Conservation (phyloP, 2,888 invertebrate genomes). For the Agrenia bidenticulata region DNA sequence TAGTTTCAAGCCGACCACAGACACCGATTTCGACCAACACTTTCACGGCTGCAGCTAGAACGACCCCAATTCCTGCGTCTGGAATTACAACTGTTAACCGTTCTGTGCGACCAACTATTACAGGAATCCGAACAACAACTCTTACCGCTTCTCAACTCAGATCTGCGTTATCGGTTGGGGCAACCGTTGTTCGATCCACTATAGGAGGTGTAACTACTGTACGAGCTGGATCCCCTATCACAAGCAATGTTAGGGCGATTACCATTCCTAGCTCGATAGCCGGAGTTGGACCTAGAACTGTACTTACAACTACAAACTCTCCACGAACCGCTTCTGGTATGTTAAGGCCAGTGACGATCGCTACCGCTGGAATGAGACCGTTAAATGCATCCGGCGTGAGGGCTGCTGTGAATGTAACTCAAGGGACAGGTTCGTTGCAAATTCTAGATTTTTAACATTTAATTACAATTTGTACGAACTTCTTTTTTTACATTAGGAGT, state of each 20-base stretch:
- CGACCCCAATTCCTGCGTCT: conserved; percentile 39
- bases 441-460: not conserved
- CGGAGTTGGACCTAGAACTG: conserved; percentile 25
- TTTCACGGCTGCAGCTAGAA: conserved; percentile 39
- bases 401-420: conserved; percentile 23
- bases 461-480: not conserved
- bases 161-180: conserved; percentile 33
- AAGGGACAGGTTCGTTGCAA: conserved; percentile 17
- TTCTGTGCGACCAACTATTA: conserved; percentile 24
- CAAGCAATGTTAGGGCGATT: conserved; percentile 24
- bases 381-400: conserved; percentile 27
- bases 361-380: conserved; percentile 35
- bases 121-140: conserved; percentile 33
- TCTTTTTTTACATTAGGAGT: conserved; percentile 15
- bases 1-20: conserved; percentile 21
- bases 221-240: conserved; percentile 15
- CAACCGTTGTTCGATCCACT: conserved; percentile 25
- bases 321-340: conserved; percentile 36
- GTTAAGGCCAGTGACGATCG: conserved; percentile 39
- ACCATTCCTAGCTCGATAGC: conserved; percentile 24
- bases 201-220: conserved; percentile 23
- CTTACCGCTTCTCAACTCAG: conserved; percentile 45
- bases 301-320: conserved; percentile 21
- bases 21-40: conserved; percentile 24
- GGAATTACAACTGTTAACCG: conserved; percentile 31